phyloP scores from a whole-genome alignment of 37 sponge, comb jelly and placozoan genomes.

The Cladorhizidae sp. region DNA sequence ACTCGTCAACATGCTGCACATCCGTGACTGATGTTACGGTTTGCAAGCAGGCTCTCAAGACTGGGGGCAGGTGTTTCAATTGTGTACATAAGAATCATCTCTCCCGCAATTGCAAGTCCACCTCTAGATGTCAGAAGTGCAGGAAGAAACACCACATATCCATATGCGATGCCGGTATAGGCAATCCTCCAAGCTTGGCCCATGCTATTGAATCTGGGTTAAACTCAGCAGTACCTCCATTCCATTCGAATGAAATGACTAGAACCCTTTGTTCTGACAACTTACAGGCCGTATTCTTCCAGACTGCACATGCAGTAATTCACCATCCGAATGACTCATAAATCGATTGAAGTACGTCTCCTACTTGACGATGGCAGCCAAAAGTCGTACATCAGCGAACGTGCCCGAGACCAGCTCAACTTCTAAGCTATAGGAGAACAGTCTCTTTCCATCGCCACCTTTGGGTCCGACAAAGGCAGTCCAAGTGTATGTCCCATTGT shows the following conservation, averaged over 20 bases:
- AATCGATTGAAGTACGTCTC: background rate
- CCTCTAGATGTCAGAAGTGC: slow-evolving; percentile 8
- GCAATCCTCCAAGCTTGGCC: slow-evolving; percentile 2
- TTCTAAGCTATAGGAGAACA: slow-evolving; percentile 13
- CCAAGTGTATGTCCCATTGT: slow-evolving; percentile 40
- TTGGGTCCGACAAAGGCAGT: slow-evolving; percentile 8
- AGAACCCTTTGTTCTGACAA: no score
- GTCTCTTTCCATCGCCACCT: background rate
- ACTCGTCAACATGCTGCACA: slow-evolving; percentile 20
- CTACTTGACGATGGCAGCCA: slow-evolving; percentile 55
- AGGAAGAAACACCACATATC: slow-evolving; percentile 34
- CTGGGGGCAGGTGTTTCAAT: slow-evolving; percentile 35
- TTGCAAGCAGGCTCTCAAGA: slow-evolving; percentile 43
- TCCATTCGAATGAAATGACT: slow-evolving; percentile 7
- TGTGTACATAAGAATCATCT: slow-evolving; percentile 30
- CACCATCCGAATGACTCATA: slow-evolving; percentile 9
- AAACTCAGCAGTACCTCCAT: background rate
- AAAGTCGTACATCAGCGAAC: slow-evolving; percentile 33
- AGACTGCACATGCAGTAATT: background rate
- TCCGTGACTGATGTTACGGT: slow-evolving; percentile 6
- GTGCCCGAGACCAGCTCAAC: slow-evolving; percentile 3
- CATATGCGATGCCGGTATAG: slow-evolving; percentile 26
- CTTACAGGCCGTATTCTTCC: no score
- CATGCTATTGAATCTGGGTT: background rate
- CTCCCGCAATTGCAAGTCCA: slow-evolving; percentile 17